Evolutionary conservation across 2,113 vertebrate species (phyloP), one percentile per base, ranked within the genome.

Genomic region (Recurvirostra avosetta): DNA sequence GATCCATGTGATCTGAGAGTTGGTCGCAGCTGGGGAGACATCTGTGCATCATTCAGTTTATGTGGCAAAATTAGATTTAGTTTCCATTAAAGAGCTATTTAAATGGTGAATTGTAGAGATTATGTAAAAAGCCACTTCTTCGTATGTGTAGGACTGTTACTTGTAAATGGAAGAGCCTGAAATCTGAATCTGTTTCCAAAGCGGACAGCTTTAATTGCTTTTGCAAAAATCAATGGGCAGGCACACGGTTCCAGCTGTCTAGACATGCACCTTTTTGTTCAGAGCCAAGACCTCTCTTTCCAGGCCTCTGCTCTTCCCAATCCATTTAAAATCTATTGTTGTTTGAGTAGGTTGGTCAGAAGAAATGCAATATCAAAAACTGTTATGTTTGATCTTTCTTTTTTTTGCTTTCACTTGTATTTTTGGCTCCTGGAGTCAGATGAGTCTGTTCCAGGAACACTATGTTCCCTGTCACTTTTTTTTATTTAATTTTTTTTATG

Each of bases 361-460:
- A 94, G 71, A 88, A 88, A 80, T 88, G 58, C 65, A 53, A 0
- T 90, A 90, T 62, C 78, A 62, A 49, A 88, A 74, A 4, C 41
- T 18, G 43, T 55, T 81, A 53, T 12, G 58, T 65, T 80, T 92
- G 59, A 80, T 67, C 8, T 62, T 53, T 81, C 2, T 23, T 23
- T 32, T 92, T 68, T 68, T 40, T 41, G 38, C 38, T 38, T 91
- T 40, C 16, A 32, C 21, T 80, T 94, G 18, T 90, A 63, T 86
- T 95, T 96, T 93, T 92, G 72, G 59, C 82, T 92, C 53, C 41
- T 88, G 19, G 65, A 93, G n/a, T 94, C 82, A 56, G 68, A 66
- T 77, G 58, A 66, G 30, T 63, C 38, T 71, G 59, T 91, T 96
- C 59, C 65, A 77, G 86, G 94, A 91, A 94, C 76, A 41, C 58